Percentiles rank a stretch among this genome's conserved stretches.
Conservation (phyloP, 2,113 vertebrate genomes). For the Gavialis gangeticus region DNA sequence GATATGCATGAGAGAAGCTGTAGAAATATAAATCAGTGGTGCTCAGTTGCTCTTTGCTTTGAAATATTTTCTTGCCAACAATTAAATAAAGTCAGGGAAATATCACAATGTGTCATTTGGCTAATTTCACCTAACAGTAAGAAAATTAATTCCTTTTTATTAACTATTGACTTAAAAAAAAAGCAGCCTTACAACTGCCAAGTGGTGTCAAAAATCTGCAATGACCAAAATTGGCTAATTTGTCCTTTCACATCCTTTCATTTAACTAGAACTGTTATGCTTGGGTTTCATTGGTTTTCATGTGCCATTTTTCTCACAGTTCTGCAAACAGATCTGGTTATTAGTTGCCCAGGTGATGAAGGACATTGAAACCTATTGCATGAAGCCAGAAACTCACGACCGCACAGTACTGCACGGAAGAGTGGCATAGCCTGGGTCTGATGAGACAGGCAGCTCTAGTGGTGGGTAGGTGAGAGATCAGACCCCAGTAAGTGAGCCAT, state of each 20-base stretch:
- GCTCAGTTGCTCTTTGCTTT: constrained; percentile 71
- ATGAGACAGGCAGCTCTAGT: too few species aligned
- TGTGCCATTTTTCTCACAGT: not conserved
- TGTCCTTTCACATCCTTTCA: not conserved
- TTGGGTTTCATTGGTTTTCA: not conserved
- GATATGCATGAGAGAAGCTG: not conserved
- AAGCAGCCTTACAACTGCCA: not conserved
- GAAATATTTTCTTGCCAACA: constrained; percentile 42
- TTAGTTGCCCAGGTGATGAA: not conserved
- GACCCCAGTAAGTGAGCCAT: too few species aligned
- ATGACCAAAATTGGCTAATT: rapidly evolving
- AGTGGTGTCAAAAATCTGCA: not conserved
- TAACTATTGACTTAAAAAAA: not conserved
- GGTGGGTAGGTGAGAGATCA: too few species aligned
- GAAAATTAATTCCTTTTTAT: constrained; percentile 45
- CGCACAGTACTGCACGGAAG: not conserved
- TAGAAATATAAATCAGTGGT: constrained; percentile 53
- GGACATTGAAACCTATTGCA: not conserved
- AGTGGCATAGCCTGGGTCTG: too few species aligned
- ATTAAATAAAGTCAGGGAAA: constrained; percentile 47
- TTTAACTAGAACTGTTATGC: not conserved
- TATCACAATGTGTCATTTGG: not conserved
- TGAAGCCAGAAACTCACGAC: not conserved
- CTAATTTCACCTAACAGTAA: constrained; percentile 1
- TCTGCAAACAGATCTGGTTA: not conserved